Percentiles rank a stretch among this genome's conserved stretches.
Evolutionary conservation across 2,888 invertebrate genomes (phyloP).

Genomic region (Choristoneura rosaceana): DNA sequence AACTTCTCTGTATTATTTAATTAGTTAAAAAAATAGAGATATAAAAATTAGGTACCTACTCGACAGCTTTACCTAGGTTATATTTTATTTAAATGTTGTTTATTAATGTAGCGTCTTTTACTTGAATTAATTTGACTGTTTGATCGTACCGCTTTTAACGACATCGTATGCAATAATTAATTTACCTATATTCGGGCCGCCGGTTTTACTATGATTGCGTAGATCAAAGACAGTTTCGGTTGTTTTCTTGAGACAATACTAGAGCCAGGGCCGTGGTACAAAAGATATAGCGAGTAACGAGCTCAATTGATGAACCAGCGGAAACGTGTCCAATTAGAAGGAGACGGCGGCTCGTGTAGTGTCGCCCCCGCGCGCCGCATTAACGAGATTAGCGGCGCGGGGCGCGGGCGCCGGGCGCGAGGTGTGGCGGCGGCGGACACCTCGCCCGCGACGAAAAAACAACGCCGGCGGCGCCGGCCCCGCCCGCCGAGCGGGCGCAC

Average conservation of each 20-base stretch:
- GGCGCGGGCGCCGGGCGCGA: conserved; percentile 58
- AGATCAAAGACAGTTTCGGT: conserved; percentile 20
- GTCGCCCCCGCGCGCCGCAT: conserved; percentile 62
- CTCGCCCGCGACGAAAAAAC: conserved; percentile 82
- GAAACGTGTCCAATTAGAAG: conserved; percentile 85
- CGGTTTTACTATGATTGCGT: conserved; percentile 21
- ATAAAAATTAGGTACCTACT: not conserved
- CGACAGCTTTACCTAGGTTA: not conserved
- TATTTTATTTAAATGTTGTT: not conserved
- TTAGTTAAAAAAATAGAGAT: not conserved
- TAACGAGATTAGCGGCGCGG: conserved; percentile 79
- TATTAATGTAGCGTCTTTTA: not conserved
- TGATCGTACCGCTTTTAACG: not conserved
- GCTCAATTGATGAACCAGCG: conserved; percentile 84
- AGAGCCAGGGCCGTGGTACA: conserved; percentile 62
- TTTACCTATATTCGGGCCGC: conserved; percentile 8
- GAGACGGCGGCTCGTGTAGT: conserved; percentile 75
- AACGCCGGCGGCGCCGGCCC: conserved; percentile 74
- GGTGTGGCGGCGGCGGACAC: conserved; percentile 77
- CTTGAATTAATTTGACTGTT: not conserved
- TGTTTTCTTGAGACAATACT: conserved; percentile 36
- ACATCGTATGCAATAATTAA: not conserved
- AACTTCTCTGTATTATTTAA: not conserved
- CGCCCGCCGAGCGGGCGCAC: conserved; percentile 59
- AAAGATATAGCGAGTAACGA: conserved; percentile 81